These are phyloP conservation scores for Oedothorax gibbosus DNA, from an alignment of 1,140 invertebrate genomes.

Conservation along the genomic window DNA sequence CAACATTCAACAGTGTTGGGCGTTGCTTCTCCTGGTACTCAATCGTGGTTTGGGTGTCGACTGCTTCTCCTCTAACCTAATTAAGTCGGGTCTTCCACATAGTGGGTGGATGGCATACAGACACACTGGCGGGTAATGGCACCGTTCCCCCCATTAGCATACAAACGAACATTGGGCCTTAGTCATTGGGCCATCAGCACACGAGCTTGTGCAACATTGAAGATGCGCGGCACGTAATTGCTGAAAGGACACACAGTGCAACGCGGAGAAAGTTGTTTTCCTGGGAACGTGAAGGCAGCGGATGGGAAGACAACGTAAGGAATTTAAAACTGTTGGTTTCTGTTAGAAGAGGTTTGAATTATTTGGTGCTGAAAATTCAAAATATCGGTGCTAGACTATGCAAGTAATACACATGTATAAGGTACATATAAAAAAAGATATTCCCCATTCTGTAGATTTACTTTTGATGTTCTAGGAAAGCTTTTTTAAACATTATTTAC, in stretches of 20 bases:
- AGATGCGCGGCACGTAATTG: conserved; percentile 25
- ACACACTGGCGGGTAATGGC: conserved; percentile 28
- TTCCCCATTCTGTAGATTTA: too few species aligned
- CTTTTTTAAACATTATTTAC: too few species aligned
- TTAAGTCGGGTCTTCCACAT: conserved; percentile 22
- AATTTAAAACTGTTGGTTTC: too few species aligned
- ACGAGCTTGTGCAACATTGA: background rate
- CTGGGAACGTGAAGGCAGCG: too few species aligned
- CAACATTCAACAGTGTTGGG: conserved; percentile 6
- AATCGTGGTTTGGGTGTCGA: conserved; percentile 50
- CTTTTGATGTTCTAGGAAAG: too few species aligned
- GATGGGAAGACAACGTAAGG: too few species aligned
- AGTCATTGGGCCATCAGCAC: conserved; percentile 20
- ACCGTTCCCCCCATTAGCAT: conserved; percentile 31
- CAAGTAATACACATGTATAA: too few species aligned
- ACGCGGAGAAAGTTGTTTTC: background rate
- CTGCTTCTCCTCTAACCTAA: conserved; percentile 47
- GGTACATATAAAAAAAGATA: too few species aligned
- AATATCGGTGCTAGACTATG: too few species aligned
- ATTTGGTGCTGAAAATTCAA: too few species aligned
- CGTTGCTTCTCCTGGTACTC: conserved; percentile 21
- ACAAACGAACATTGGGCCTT: conserved; percentile 42
- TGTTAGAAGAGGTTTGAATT: too few species aligned
- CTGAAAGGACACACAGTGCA: conserved; percentile 5
- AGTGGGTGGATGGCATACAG: conserved; percentile 44